A percentile compares a stretch with the other conserved stretches of the same genome.
Conservation (phyloP, 2,113 vertebrate species). For the Arenaria interpres region DNA sequence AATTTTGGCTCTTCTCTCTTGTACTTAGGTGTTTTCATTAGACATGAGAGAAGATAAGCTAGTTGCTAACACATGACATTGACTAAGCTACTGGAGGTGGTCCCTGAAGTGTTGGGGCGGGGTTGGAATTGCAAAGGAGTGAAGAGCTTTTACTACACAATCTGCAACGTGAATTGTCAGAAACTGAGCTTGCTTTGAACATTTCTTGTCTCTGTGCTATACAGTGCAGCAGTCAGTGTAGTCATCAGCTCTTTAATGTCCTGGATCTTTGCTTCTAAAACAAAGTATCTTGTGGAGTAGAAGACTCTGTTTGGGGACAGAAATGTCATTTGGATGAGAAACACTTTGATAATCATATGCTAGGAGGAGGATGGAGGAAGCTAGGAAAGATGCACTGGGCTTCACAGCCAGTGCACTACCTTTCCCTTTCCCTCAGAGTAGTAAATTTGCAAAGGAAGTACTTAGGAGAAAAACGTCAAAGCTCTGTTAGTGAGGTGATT, state of each 20-base stretch:
- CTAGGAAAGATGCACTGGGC: neutral
- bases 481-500: neutral
- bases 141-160: neutral
- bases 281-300: neutral
- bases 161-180: neutral
- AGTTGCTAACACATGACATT: neutral
- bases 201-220: neutral
- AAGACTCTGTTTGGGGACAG: neutral
- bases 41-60: neutral
- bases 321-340: neutral
- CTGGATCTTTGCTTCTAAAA: neutral
- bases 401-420: neutral
- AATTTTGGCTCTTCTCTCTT: neutral
- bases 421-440: neutral
- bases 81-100: neutral
- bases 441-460: neutral
- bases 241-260: neutral
- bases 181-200: neutral
- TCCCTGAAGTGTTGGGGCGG: neutral
- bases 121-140: neutral
- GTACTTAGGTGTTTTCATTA: neutral
- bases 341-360: neutral
- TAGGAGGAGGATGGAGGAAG: neutral
- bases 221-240: neutral
- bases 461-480: neutral